Base-by-base conservation (phyloP, 2,888 invertebrate genomes). In the Piscicola geometra region DNA sequence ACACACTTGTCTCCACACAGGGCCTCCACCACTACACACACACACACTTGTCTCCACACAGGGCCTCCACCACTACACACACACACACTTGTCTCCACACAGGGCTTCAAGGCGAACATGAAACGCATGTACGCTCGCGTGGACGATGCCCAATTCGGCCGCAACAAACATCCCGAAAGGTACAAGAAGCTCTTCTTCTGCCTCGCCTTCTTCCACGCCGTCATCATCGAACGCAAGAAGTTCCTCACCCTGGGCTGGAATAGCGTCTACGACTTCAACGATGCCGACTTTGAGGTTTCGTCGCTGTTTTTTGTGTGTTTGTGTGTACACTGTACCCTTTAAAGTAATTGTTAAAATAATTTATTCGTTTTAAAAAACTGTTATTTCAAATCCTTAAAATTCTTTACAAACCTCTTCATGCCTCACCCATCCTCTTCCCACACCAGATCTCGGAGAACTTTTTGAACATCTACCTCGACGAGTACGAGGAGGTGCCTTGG, bases 241-340 rank as follows among this genome's bases (percentile, higher is more conserved):
- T 94, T 93, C 86, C 89, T 92, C 71, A 91, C 92, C 86, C 89
- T 94, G 36, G 94, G 94, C 0, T 94, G 93, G 91, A 94, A 94
- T 84, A 91, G 92, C 2, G 87, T 91, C 50, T 94, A 94, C 82
- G 92, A 92, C 85, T 94, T 94, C 84, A 94, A 93, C 82, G 93
- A 93, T 84, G 91, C 93, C 0, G 94, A 94, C 85, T 94, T 93
- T 86, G 92, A 93, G 86, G 92, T 92, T 3, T 66, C 52, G n/a
- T n/a, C 15, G 9, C 25, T n/a, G 25, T 66, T 66, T n/a, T 25
- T 18, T 66, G 15, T 15, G 9, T 9, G 9, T n/a, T 9, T 25
- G 15, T 66, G 15, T n/a, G 18, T 28, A 66, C 9, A n/a, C 15
- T 9, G 9, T 9, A 66, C 30, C 12, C 1, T 1, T 15, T 0